Conservation (phyloP, 2,113 vertebrate genomes). For the Choloepus hoffmanni region DNA sequence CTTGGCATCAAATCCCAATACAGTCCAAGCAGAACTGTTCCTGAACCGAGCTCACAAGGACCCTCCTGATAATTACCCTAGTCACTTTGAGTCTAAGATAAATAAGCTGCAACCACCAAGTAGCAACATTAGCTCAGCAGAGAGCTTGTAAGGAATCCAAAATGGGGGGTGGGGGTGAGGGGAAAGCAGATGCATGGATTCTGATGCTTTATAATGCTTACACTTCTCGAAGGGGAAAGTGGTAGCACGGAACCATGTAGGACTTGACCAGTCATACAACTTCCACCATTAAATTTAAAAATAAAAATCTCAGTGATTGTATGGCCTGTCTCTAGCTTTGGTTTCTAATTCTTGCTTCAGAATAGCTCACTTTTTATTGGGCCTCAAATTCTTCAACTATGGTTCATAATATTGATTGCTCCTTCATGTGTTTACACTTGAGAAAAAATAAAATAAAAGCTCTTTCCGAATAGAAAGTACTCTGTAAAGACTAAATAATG, state of each 20-base stretch:
- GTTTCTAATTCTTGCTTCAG: slow-evolving; percentile 27
- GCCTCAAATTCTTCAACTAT: background rate
- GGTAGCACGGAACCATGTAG: background rate
- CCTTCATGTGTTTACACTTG: background rate
- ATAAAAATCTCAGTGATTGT: background rate
- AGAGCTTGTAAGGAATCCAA: background rate
- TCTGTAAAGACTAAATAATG: slow-evolving; percentile 65
- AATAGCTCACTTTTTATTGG: background rate
- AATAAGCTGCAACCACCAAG: too few relatives aligned
- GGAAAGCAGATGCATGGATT: background rate
- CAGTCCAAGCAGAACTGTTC: background rate
- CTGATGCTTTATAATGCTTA: too few relatives aligned
- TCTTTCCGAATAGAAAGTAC: slow-evolving; percentile 57
- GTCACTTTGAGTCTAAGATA: background rate
- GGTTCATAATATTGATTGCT: slow-evolving; percentile 48
- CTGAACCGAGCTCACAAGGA: background rate
- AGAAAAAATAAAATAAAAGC: slow-evolving; percentile 67
- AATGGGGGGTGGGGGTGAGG: fast-evolving
- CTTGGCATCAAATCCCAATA: background rate
- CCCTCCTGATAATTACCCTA: too few relatives aligned
- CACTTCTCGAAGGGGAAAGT: background rate
- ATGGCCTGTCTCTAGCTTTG: background rate
- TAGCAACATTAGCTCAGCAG: background rate
- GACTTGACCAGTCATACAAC: background rate
- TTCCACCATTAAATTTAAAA: background rate